Evolutionary conservation across 2,888 invertebrate species (phyloP), one percentile per base, ranked within the genome.

Genomic region (Catonia carolina): DNA sequence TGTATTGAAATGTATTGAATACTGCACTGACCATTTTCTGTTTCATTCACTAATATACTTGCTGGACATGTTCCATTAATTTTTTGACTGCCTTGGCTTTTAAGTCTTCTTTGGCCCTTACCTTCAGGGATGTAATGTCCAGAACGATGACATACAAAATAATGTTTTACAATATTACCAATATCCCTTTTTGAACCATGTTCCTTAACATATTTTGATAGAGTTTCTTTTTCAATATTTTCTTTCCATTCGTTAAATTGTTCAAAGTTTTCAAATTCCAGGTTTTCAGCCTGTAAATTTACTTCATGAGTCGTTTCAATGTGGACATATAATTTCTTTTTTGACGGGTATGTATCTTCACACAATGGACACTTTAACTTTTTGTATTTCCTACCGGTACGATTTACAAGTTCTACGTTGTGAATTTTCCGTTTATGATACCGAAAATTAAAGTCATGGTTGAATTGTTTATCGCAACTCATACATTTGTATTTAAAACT

Each of bases 11-110:
- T 50, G 15, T 33, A 50, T 14, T 6, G n/a, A 31, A 50, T 35
- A 33, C n/a, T 33, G 33, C 27, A 17, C 15, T 23, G 12, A 6
- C 50, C 35, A 33, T 50, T 17, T 33, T n/a, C 10, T 33, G 12
- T n/a, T 33, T 31, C 35, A 15, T 17, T 33, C 15, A 33, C 31
- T 1, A 17, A 17, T 12, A 50, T 50, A 4, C 33, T 15, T 17
- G 50, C 50, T 1, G 50, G 50, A 33, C 50, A 50, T 12, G 15
- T 14, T 6, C 50, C 50, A 50, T 50, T 50, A 1, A 50, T 50
- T 33, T 50, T 50, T 31, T 33, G 23, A 50, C 33, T 33, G 10
- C 50, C 50, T 18, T 50, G 50, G 15, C 12, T n/a, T 23, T 48
- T 48, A 22, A 48, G 12, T 10, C 23, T 2, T 23, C 48, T 18